Evolutionary conservation across 2,113 vertebrate species (phyloP), one percentile per base, ranked within the genome.

Genomic region (Sylvilagus bachmani): DNA sequence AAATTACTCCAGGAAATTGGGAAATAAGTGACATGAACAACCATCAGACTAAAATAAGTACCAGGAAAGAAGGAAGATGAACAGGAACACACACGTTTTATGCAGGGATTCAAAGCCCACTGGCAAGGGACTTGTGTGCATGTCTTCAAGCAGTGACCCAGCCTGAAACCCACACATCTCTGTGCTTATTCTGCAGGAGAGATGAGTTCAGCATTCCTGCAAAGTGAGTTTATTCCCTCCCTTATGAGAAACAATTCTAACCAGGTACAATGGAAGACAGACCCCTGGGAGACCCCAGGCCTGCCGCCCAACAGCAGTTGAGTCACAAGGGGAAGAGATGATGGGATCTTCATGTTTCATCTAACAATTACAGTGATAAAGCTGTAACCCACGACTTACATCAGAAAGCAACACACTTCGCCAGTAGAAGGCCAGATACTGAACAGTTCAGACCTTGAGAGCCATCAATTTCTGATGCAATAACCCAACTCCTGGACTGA

Each of bases 11-110:
- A n/a, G 53, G 61, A 81, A 91, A 88, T 53, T 2, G 0, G 82
- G 58, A 79, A 88, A 75, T 36, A 91, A 80, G 62, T 53, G 84
- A 88, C 91, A 82, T 38, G 87, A 90, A 69, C 51, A 93, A 58
- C 25, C n/a, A 25, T 69, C 82, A 67, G 62, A 16, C 33, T 79
- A 51, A 86, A 62, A 67, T 86, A 86, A 83, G 64, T 24, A 49
- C 27, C 16, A 25, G 73, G 64, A 67, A 49, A 75, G 49, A 29
- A 58, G 0, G 51, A 51, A 38, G 64, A 16, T 10, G 55, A 14
- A 66, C 87, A 21, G 10, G 31, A 27, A 5, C 13, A 5, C 25
- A 36, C 19, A 3, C 22, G n/a, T 13, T 64, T 49, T 12, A 31
- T 5, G 22, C 3, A 51, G 66, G 27, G 8, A 27, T 61, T 67